Percentiles rank a stretch among this genome's conserved stretches.
Conservation (phyloP, 2,888 invertebrate genomes). For the Agriopis leucophaearia region DNA sequence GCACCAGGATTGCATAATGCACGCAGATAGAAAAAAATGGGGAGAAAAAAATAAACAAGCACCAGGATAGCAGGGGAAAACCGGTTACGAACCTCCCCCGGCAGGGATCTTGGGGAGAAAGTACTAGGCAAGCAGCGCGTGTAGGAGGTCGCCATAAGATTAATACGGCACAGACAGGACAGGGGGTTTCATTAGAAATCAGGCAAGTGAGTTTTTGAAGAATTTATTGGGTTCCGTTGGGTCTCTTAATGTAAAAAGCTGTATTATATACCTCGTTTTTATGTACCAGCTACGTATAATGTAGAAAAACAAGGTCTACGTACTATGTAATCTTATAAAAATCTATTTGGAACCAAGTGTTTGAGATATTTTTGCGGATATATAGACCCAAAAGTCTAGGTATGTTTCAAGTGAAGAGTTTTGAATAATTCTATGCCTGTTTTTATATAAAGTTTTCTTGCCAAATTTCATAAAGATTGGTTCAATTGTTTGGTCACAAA, state of each 20-base stretch:
- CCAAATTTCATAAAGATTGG: no score
- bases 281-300: no score
- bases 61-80: conserved; percentile 64
- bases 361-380: no score
- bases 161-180: conserved; percentile 82
- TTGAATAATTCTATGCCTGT: no score
- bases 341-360: no score
- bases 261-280: not conserved
- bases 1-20: conserved; percentile 77
- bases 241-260: not conserved
- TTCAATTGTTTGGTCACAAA: no score
- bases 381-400: no score
- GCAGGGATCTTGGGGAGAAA: conserved; percentile 73
- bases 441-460: no score
- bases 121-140: conserved; percentile 78
- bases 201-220: conserved; percentile 57
- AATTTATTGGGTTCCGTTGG: conserved; percentile 58
- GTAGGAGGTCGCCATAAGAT: conserved; percentile 78
- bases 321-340: no score
- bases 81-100: conserved; percentile 61
- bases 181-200: conserved; percentile 81
- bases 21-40: conserved; percentile 63
- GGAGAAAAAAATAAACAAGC: conserved; percentile 54
- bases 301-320: no score
- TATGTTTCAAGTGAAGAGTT: no score